These are phyloP conservation scores for Vombatus ursinus DNA, from an alignment of 2,113 vertebrate genomes.

Conservation along the genomic window DNA sequence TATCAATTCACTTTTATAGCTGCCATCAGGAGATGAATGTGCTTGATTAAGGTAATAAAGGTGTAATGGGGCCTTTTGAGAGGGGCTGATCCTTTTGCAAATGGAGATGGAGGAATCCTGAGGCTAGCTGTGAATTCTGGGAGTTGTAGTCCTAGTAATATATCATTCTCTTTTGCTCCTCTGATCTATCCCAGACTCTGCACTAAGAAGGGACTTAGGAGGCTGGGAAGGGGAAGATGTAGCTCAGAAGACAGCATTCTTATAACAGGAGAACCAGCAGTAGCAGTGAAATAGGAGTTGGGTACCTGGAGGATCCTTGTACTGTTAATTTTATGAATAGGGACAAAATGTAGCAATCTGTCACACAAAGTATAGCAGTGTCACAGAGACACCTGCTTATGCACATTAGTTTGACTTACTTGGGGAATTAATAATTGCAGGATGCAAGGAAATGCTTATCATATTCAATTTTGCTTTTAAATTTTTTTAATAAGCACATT, in stretches of 20 bases:
- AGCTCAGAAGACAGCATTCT: neutral
- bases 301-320: neutral
- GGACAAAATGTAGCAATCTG: neutral
- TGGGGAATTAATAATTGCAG: neutral
- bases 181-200: neutral
- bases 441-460: neutral
- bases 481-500: neutral
- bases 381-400: neutral
- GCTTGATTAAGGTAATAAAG: neutral
- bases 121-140: neutral
- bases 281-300: neutral
- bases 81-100: neutral
- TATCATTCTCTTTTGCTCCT: too few species aligned
- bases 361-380: neutral
- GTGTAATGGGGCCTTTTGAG: neutral
- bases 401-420: neutral
- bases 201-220: neutral
- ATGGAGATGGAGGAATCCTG: neutral
- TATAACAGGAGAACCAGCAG: neutral
- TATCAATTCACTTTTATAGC: neutral
- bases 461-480: conserved; percentile 11
- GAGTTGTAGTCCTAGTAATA: neutral
- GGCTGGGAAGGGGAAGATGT: neutral
- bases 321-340: neutral
- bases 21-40: neutral